A percentile compares a stretch with the other conserved stretches of the same genome.
Conservation (phyloP, 2,113 vertebrate genomes). For the Cromileptes altivelis region DNA sequence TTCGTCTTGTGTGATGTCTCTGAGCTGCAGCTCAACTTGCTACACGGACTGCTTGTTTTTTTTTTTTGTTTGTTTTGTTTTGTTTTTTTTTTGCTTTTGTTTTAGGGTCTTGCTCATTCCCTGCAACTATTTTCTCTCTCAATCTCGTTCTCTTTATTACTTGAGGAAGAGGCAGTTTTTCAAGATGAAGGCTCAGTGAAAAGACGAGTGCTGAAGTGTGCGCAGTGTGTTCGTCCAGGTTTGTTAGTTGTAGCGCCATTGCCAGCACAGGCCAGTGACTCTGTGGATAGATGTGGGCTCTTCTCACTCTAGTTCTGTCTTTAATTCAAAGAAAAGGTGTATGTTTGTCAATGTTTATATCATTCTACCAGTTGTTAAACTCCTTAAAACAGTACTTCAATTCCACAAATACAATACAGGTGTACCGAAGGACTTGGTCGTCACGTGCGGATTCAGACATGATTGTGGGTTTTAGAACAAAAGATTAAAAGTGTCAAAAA, state of each 20-base stretch:
- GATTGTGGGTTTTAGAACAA: not conserved
- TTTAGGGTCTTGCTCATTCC: not conserved
- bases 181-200: not conserved
- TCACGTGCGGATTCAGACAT: not conserved
- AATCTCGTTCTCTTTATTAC: not conserved
- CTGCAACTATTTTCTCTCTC: not conserved
- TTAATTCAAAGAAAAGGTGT: not conserved
- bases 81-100: not conserved
- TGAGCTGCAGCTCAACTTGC: slow-evolving; percentile 9
- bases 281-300: not conserved
- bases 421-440: not conserved
- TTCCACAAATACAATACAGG: too few species aligned
- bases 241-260: not conserved
- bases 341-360: not conserved
- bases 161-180: not conserved
- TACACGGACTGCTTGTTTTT: not conserved
- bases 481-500: not conserved
- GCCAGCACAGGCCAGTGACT: not conserved
- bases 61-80: too few species aligned
- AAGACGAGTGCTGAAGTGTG: not conserved
- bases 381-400: too few species aligned
- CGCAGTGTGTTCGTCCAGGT: not conserved
- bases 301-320: not conserved
- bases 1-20: not conserved
- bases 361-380: too few species aligned